Evolutionary conservation across 2,113 vertebrate genomes (phyloP).

Genomic region (Caranx ignobilis): DNA sequence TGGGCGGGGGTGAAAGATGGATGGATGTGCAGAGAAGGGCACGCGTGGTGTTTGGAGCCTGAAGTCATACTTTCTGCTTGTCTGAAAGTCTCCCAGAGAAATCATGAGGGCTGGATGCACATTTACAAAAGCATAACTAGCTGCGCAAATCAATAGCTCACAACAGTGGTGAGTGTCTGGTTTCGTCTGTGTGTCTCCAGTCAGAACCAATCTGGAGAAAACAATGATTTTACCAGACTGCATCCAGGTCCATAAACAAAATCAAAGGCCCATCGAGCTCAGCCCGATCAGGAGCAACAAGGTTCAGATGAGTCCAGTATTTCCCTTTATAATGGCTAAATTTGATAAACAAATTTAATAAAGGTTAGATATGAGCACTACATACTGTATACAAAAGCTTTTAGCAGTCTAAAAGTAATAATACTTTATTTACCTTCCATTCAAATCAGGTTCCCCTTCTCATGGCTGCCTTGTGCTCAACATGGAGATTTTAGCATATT

Average conservation of each 20-base stretch:
- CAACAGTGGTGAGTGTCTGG: background rate
- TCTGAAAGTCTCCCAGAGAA: slow-evolving; percentile 12
- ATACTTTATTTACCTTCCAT: background rate
- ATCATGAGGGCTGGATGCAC: slow-evolving; percentile 6
- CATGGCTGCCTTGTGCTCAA: background rate
- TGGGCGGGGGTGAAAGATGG: background rate
- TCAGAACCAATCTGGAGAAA: background rate
- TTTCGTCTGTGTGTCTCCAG: slow-evolving; percentile 1
- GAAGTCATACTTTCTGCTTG: background rate
- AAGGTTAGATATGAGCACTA: background rate
- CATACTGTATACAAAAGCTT: background rate
- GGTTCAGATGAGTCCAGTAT: background rate
- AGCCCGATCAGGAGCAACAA: background rate
- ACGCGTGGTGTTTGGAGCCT: background rate
- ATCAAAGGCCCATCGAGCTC: background rate
- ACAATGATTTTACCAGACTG: background rate
- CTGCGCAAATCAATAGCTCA: slow-evolving; percentile 1
- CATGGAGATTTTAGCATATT: background rate
- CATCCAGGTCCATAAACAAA: background rate
- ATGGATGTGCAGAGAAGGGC: background rate
- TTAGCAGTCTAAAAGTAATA: background rate
- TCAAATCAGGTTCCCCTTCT: background rate
- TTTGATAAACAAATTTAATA: background rate
- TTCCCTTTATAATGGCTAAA: background rate
- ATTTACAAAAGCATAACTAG: background rate